Evolutionary conservation across 2,888 invertebrate species (phyloP), one percentile per base, ranked within the genome.

Genomic region (Dorcus parallelipipedus): DNA sequence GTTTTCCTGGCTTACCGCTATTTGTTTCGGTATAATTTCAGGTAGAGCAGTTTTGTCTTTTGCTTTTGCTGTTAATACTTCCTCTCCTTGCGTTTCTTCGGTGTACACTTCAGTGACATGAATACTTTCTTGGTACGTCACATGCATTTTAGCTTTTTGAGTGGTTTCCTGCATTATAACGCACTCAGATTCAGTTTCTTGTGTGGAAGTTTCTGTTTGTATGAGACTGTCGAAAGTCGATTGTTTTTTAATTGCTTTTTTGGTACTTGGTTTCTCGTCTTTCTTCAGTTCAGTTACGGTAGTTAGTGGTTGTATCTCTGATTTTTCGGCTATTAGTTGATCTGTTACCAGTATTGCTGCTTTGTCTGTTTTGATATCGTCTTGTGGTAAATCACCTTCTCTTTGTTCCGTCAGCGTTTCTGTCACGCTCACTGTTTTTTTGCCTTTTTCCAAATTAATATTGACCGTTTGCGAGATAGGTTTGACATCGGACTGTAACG

Each of bases 21-120:
- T 80, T 56, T 78, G 76, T 55, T 75, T 76, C 61, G 78, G 76
- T 48, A 78, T 70, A 4, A 82, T 68, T 63, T 80, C 79, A 49
- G 78, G 70, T 64, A 78, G 71, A 2, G 82, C 81, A 10, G 70
- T 77, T 3, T 73, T 78, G 71, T 81, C 78, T 62, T 74, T 79
- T 3, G 81, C 80, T 43, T 71, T 63, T n/a, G 75, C 77, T 64
- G 74, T 76, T 9, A 76, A 70, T 2, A 81, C 69, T 69, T 81
- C 76, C 52, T 74, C 68, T 50, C 76, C 74, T 61, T 78, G 72
- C 61, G 72, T 70, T 60, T 78, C 78, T 57, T 75, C 71, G 8
- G 70, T 62, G 41, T 69, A 70, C 26, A 76, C 67, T 72, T 79
- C 77, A 14, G 77, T 77, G 23, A 82, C 71, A 20, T 73, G 76